These are phyloP conservation scores for Emydura subglobosa DNA, from an alignment of 2,113 vertebrate species.

Conservation along the genomic window DNA sequence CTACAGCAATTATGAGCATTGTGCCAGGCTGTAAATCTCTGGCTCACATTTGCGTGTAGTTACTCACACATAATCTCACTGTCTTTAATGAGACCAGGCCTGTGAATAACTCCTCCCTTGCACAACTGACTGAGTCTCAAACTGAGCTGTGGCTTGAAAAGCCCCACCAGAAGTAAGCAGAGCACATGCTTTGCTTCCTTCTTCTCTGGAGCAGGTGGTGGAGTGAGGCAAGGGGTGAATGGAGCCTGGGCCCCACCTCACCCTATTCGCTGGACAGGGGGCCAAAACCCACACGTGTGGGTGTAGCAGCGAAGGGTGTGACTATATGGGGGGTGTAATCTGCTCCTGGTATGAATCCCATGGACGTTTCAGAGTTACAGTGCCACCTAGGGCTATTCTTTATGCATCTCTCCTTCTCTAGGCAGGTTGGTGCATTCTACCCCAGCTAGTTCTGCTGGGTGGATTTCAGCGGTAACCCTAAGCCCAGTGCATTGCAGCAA, in stretches of 20 bases:
- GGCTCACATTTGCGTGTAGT: neutral
- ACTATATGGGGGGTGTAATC: neutral
- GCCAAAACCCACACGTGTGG: neutral
- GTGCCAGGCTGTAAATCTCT: neutral
- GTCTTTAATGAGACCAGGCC: neutral
- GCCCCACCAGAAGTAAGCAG: neutral
- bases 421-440: neutral
- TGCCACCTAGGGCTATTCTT: neutral
- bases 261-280: neutral
- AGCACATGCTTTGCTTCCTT: neutral
- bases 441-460: neutral
- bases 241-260: neutral
- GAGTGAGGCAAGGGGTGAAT: neutral
- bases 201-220: neutral
- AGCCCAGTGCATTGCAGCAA: neutral
- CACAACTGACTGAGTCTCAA: neutral
- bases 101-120: neutral
- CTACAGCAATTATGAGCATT: fast-evolving
- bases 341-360: neutral
- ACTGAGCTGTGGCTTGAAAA: neutral
- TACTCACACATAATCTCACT: neutral
- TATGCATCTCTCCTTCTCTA: neutral
- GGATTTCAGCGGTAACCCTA: neutral
- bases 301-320: neutral
- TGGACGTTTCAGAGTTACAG: neutral